Conservation (phyloP, 2,113 vertebrate genomes). For the Lepidiolamprologus cunningtoni region DNA sequence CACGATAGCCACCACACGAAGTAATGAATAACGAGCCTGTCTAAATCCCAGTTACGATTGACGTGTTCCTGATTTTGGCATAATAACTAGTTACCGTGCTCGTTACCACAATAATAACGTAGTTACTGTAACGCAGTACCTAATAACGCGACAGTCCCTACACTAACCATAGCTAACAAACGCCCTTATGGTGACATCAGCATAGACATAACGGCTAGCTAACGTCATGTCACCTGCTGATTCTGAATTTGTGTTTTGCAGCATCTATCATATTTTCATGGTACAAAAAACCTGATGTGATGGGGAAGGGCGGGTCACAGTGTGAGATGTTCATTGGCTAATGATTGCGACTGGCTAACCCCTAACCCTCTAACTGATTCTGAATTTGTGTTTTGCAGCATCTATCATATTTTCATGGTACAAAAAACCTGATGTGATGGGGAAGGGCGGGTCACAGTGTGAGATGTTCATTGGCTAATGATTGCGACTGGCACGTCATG, state of each 20-base stretch:
- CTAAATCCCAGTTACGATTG: rapidly evolving
- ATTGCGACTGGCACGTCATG: background rate
- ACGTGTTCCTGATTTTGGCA: rapidly evolving
- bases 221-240: background rate
- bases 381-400: background rate
- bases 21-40: rapidly evolving
- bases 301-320: rapidly evolving
- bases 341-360: background rate
- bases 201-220: background rate
- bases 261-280: background rate
- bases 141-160: background rate
- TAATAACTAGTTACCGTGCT: background rate
- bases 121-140: rapidly evolving
- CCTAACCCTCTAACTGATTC: too few species aligned
- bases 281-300: background rate
- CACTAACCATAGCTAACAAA: background rate
- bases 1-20: rapidly evolving
- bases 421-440: background rate
- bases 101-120: background rate
- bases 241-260: background rate
- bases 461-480: background rate
- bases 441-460: background rate
- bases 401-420: background rate
- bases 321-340: background rate
- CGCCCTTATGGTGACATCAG: background rate